Evolutionary conservation across 2,888 invertebrate species (phyloP).

Genomic region (Apocheima hispidaria): DNA sequence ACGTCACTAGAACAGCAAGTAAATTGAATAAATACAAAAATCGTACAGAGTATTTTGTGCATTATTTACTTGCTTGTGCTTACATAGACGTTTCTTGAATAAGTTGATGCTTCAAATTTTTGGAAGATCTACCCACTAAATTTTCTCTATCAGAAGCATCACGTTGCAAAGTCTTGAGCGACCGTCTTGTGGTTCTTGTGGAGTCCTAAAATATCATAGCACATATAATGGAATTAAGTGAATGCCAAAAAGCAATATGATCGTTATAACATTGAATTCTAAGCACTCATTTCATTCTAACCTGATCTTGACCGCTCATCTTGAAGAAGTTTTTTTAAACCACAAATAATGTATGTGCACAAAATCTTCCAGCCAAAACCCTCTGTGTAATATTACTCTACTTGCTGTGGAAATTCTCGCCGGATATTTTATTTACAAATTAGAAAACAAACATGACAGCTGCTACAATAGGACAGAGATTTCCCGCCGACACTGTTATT

Average conservation of each 20-base stretch:
- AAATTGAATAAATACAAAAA: not conserved
- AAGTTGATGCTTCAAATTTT: constrained; percentile 81
- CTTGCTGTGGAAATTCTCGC: not conserved
- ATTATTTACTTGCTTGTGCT: constrained; percentile 62
- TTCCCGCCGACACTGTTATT: not conserved
- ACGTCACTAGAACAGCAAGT: constrained; percentile 61
- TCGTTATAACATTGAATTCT: no score
- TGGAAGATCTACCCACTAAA: constrained; percentile 88
- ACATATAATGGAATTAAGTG: not conserved
- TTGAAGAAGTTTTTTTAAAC: constrained; percentile 20
- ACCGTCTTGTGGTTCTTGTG: constrained; percentile 82
- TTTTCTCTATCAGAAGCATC: constrained; percentile 91
- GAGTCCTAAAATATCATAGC: constrained; percentile 52
- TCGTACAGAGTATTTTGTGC: not conserved
- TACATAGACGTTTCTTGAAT: constrained; percentile 81
- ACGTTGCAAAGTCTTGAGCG: constrained; percentile 91
- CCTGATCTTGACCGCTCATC: constrained; percentile 56
- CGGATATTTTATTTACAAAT: not conserved
- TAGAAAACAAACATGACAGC: not conserved
- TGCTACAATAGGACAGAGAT: not conserved
- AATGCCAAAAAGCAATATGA: not conserved
- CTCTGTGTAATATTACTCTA: not conserved
- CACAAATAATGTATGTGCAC: not conserved
- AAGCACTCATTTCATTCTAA: constrained; percentile 31
- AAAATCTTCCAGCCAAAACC: not conserved